Percentiles rank a stretch among this genome's conserved stretches.
Conservation (phyloP, 2,888 invertebrate species). For the Drosophila multiciliata region DNA sequence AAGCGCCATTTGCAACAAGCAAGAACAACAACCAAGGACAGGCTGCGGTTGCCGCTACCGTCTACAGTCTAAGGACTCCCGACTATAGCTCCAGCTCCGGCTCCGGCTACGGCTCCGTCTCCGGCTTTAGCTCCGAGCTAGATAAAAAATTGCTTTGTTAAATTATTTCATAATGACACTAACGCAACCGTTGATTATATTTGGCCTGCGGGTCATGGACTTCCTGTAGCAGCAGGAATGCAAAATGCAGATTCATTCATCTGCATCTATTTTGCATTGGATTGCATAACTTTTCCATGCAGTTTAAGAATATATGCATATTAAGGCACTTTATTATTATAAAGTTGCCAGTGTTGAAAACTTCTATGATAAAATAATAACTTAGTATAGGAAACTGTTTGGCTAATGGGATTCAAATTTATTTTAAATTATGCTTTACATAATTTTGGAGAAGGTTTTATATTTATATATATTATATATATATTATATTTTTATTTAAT, state of each 20-base stretch:
- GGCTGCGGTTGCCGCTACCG: conserved; percentile 41
- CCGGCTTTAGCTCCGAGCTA: conserved; percentile 29
- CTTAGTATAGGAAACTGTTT: background rate
- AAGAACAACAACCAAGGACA: conserved; percentile 57
- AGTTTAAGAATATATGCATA: conserved; percentile 5
- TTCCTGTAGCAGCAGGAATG: conserved; percentile 71
- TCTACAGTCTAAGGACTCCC: conserved; percentile 23
- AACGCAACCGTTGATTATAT: conserved; percentile 76
- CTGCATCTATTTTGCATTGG: conserved; percentile 44
- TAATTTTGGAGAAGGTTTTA: too few relatives aligned
- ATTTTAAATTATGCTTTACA: too few relatives aligned
- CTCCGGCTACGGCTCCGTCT: background rate
- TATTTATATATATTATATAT: too few relatives aligned
- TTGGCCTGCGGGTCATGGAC: conserved; percentile 74
- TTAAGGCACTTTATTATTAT: background rate
- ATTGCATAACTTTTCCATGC: conserved; percentile 19
- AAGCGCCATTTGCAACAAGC: conserved; percentile 40
- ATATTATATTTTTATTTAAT: too few relatives aligned
- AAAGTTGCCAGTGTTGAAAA: background rate
- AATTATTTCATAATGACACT: conserved; percentile 81
- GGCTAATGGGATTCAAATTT: background rate
- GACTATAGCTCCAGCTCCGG: conserved; percentile 1
- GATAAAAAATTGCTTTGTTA: conserved; percentile 77
- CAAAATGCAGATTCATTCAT: conserved; percentile 35
- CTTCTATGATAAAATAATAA: background rate